Evolutionary conservation across 1,140 invertebrate species (phyloP).

Genomic region (Hylaeus volcanicus): DNA sequence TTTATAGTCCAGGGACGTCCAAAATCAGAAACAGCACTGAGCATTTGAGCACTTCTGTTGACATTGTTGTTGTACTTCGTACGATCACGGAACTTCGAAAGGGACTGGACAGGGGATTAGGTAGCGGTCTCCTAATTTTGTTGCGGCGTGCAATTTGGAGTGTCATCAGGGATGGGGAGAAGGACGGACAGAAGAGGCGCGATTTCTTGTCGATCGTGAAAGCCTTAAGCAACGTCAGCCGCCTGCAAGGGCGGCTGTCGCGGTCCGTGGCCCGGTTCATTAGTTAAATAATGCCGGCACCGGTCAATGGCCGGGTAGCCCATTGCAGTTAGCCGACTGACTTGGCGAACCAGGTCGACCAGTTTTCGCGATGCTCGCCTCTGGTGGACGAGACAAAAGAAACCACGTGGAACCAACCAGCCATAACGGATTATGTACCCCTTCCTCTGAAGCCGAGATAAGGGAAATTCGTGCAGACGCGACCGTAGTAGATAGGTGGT

Average conservation of each 20-base stretch:
- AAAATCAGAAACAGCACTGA: not conserved
- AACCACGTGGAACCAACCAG: not conserved
- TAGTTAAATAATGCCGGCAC: slow-evolving; percentile 58
- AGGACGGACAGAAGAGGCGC: slow-evolving; percentile 28
- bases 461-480: not conserved
- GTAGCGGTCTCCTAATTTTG: no score
- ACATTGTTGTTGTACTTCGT: no score
- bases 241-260: slow-evolving; percentile 42
- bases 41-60: no score
- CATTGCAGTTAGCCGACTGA: slow-evolving; percentile 38
- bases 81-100: no score
- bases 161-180: not conserved
- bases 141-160: slow-evolving; percentile 19
- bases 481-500: not conserved
- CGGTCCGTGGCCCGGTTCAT: slow-evolving; percentile 48
- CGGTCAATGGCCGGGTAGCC: slow-evolving; percentile 49
- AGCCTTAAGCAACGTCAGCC: slow-evolving; percentile 61
- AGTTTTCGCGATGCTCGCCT: slow-evolving; percentile 41
- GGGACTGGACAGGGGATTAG: no score
- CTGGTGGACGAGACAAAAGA: slow-evolving; percentile 46
- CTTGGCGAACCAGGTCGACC: slow-evolving; percentile 49
- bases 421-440: slow-evolving; percentile 33
- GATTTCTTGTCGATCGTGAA: slow-evolving; percentile 55
- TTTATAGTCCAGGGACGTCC: no score
- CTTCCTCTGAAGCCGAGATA: not conserved